Evolutionary conservation across 2,888 invertebrate genomes (phyloP).

Genomic region (Pachydiplax longipennis): DNA sequence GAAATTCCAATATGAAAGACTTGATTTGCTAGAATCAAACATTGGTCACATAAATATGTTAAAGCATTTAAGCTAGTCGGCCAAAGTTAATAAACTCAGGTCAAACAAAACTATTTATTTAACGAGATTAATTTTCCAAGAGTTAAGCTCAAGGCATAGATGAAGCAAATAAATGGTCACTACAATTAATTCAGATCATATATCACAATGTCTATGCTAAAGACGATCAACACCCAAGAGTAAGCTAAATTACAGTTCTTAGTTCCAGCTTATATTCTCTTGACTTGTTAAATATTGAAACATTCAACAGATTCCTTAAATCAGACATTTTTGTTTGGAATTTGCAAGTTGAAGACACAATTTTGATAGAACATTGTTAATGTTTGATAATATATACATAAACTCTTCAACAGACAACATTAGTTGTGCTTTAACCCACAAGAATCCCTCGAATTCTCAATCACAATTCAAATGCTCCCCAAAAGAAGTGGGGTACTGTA

Average conservation of each 20-base stretch:
- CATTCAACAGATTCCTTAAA: neutral
- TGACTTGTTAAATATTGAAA: neutral
- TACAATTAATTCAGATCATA: neutral
- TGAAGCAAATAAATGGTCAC: neutral
- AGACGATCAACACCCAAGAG: neutral
- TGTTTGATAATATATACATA: no score
- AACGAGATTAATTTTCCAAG: neutral
- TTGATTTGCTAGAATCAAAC: neutral
- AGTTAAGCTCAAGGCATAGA: neutral
- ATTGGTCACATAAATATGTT: neutral
- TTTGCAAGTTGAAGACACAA: neutral
- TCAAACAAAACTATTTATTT: neutral
- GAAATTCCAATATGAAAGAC: neutral
- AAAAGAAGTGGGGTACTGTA: no score
- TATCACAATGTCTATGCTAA: constrained; percentile 12
- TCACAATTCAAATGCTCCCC: no score
- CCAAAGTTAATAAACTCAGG: neutral
- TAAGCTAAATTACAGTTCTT: neutral
- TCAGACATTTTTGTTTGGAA: neutral
- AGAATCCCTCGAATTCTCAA: no score
- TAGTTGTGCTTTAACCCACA: no score
- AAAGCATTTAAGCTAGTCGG: neutral
- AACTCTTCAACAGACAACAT: no score
- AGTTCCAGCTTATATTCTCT: neutral
- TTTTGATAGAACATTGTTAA: neutral